phyloP scores from a whole-genome alignment of 2,113 vertebrate species.

The Erythrocercus mccallii region DNA sequence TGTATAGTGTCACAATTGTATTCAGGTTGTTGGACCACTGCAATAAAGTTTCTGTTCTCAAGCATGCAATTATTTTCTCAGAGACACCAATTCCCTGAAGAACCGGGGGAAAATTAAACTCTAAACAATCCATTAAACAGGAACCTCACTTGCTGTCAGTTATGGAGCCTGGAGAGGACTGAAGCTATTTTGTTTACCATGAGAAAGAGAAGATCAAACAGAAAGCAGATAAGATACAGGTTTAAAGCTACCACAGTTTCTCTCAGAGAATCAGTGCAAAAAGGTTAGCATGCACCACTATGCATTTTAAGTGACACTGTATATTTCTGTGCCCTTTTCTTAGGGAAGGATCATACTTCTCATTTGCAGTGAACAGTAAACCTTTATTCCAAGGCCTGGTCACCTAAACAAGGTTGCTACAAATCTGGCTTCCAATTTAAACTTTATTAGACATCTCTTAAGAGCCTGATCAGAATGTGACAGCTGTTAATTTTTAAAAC shows the following conservation, averaged over 20 bases:
- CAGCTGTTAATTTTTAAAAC: background rate
- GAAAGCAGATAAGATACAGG: background rate
- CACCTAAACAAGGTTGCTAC: background rate
- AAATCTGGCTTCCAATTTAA: conserved; percentile 10
- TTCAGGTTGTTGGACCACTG: conserved; percentile 37
- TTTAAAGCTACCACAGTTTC: background rate
- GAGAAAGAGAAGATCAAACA: conserved; percentile 36
- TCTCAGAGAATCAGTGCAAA: background rate
- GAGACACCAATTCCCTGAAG: conserved; percentile 41
- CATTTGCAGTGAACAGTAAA: background rate
- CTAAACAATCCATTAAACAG: conserved; percentile 15
- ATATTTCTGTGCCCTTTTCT: conserved; percentile 24
- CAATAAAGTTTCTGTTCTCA: conserved; percentile 52
- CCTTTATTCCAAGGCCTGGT: background rate
- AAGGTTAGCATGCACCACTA: background rate
- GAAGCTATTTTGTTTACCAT: conserved; percentile 27
- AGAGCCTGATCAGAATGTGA: background rate
- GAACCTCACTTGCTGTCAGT: background rate
- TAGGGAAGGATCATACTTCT: background rate
- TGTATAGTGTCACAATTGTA: conserved; percentile 60
- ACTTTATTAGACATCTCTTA: background rate
- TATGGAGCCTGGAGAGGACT: conserved; percentile 6
- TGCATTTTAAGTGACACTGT: conserved; percentile 34
- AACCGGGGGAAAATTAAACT: conserved; percentile 36
- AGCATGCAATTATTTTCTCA: conserved; percentile 41